phyloP scores from a whole-genome alignment of 23 tunicate species.

The Trididemnum nubilum region DNA sequence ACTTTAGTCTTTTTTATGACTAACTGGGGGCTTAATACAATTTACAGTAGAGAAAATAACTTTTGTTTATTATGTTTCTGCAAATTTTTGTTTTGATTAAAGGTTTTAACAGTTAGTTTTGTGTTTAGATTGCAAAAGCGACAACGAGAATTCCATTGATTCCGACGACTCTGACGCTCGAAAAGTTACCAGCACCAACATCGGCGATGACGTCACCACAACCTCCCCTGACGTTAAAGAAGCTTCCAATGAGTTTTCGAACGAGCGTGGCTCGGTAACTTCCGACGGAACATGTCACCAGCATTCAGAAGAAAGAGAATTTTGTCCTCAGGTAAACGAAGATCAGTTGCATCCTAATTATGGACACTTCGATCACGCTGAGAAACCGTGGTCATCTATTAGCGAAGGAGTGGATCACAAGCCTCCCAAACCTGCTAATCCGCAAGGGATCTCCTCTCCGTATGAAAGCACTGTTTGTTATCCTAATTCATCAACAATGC shows the following conservation, averaged over 20 bases:
- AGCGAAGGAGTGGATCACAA: background rate
- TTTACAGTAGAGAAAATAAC: too few relatives aligned
- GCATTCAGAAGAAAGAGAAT: background rate
- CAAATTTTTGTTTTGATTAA: too few relatives aligned
- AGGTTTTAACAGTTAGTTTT: background rate
- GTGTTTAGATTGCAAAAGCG: conserved; percentile 45
- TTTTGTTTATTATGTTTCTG: too few relatives aligned
- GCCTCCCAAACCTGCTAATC: background rate
- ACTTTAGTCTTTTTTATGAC: too few relatives aligned
- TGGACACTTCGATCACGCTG: background rate
- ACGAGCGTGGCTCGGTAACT: background rate
- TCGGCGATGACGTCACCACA: conserved; percentile 28
- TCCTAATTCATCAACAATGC: background rate
- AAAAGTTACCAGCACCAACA: conserved; percentile 63
- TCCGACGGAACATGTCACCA: conserved; percentile 2
- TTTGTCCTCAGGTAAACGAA: background rate
- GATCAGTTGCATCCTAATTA: background rate
- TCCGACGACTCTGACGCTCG: conserved; percentile 67
- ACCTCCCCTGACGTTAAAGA: conserved; percentile 16
- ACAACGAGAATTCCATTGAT: conserved; percentile 36
- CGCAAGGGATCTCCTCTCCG: background rate
- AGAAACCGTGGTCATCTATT: background rate
- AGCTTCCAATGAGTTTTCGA: background rate
- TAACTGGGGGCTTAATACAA: too few relatives aligned
- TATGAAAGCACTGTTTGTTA: background rate